These are phyloP conservation scores for Tupaia tana DNA, from an alignment of 2,113 vertebrate species.

Conservation along the genomic window DNA sequence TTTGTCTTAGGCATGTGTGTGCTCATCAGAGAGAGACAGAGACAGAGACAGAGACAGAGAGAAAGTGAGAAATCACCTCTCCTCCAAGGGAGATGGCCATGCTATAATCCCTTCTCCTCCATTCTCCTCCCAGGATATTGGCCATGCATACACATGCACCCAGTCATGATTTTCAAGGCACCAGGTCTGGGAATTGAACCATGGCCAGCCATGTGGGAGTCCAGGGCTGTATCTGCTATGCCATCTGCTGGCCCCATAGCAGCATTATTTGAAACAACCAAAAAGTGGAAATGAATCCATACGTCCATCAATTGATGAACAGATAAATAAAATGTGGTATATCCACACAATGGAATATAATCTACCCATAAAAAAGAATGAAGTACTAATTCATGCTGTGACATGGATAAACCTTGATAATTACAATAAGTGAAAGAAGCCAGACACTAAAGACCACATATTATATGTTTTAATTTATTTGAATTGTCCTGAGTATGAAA, in stretches of 20 bases:
- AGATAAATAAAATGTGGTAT: not conserved
- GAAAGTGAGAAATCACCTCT: too few species aligned
- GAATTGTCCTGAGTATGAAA: not conserved
- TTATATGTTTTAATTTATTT: not conserved
- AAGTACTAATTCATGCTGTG: not conserved
- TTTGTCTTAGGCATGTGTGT: too few species aligned
- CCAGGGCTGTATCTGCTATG: too few species aligned
- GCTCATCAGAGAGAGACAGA: too few species aligned
- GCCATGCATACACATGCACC: too few species aligned
- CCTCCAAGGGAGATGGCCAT: too few species aligned
- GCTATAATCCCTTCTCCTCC: too few species aligned
- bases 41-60: too few species aligned
- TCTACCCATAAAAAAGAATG: not conserved
- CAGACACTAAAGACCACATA: not conserved
- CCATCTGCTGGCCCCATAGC: not conserved
- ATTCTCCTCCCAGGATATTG: too few species aligned
- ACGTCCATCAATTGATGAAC: not conserved
- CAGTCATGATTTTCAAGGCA: too few species aligned
- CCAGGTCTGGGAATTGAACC: too few species aligned
- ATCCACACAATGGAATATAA: not conserved
- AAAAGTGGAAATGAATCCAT: not conserved
- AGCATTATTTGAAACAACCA: not conserved
- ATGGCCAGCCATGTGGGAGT: too few species aligned
- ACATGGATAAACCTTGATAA: not conserved
- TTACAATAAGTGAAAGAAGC: not conserved